Base-by-base conservation (phyloP, 1,140 invertebrate genomes). In the Scaptomyza graminum region DNA sequence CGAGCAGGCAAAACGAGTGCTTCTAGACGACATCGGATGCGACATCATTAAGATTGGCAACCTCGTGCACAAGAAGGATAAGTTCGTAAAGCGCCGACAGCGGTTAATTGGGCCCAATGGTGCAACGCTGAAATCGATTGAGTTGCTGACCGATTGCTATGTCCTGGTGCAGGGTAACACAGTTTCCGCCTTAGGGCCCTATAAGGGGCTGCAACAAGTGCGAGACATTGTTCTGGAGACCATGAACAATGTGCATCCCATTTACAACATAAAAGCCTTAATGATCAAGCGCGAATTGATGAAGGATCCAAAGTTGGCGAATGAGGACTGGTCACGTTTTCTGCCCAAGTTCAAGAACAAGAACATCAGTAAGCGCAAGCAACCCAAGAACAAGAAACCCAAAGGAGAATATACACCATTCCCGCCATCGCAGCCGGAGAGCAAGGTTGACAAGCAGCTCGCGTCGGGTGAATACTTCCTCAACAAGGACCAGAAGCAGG, bases 241-340 rank as follows among this genome's bases (percentile, higher is more conserved):
- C 2, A 99, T 99, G 98, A 98, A 98, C 88, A 99, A 99, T 92
- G 95, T 99, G 66, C 99, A 99, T 94, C 99, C 99, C n/a, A 98
- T 99, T 90, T 99, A 99, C 90, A 99, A 99, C 88, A 98, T 99
- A 0, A 99, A 99, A 93, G 96, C 97, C 13, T 92, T 99, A 9
- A 99, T 99, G 98, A 99, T 99, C 49, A 99, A 99, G 92, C 94
- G 95, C 82, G 98, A 99, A 93, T 92, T 99, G 18, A 95, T 96
- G 64, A 99, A 97, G 91, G 97, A 99, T 93, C 95, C 97, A 0
- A 95, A 96, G 80, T 90, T 99, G 18, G 97, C 96, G 92, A 96
- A 98, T 93, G 97, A 99, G 93, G 98, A 96, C 90, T 99, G 99
- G 99, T 97, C 98, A 39, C 93, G 98, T 67, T 99, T 99, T 92